These are phyloP conservation scores for Eremobia ochroleuca DNA, from an alignment of 2,888 invertebrate species.

Conservation along the genomic window DNA sequence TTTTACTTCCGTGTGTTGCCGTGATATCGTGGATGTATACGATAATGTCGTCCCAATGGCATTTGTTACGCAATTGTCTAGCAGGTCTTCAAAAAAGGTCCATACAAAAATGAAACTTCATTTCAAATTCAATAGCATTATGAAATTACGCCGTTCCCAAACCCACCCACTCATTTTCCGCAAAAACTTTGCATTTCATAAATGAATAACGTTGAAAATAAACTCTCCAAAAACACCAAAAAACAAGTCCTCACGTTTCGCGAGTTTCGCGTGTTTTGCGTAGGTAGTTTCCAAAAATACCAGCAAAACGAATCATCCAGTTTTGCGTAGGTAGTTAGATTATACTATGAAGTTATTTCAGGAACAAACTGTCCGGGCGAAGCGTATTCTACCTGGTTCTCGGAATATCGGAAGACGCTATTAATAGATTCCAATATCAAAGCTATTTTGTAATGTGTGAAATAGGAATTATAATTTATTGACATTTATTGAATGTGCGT, in stretches of 20 bases:
- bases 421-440: background rate
- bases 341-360: conserved; percentile 13
- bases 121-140: background rate
- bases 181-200: background rate
- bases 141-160: background rate
- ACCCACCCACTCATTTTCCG: background rate
- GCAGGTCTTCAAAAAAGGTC: too few species aligned
- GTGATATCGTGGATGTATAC: too few species aligned
- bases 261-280: background rate
- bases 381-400: background rate
- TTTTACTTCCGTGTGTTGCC: too few species aligned
- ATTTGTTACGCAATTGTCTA: too few species aligned
- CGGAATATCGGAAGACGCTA: background rate
- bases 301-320: too few species aligned
- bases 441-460: background rate
- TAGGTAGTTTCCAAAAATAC: background rate
- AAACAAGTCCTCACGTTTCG: background rate
- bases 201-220: background rate
- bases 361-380: background rate
- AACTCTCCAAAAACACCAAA: background rate
- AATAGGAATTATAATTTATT: background rate
- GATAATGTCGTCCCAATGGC: too few species aligned
- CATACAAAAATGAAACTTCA: background rate
- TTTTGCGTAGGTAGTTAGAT: background rate
- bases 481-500: too few species aligned